Conservation (phyloP, 64 coral and sea anemone species). For the Montipora capricornis region DNA sequence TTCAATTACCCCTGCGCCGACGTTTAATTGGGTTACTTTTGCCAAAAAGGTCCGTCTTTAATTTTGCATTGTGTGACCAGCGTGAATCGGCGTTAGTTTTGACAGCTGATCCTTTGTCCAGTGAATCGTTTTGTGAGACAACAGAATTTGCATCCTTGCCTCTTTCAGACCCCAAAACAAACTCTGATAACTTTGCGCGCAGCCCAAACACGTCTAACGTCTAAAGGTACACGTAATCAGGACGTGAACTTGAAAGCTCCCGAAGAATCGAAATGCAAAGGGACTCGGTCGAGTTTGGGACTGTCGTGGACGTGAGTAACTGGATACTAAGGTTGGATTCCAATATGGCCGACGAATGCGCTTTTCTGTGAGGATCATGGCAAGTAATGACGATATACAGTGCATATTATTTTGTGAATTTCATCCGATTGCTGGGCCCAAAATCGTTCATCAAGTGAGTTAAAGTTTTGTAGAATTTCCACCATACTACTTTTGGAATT, state of each 20-base stretch:
- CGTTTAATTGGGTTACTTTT: constrained; percentile 90
- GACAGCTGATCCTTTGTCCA: background rate
- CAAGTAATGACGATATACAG: constrained; percentile 61
- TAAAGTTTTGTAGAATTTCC: background rate
- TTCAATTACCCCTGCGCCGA: constrained; percentile 90
- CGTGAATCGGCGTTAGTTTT: background rate
- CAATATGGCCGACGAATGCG: constrained; percentile 35
- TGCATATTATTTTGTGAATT: constrained; percentile 98
- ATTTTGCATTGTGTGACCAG: background rate
- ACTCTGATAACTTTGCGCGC: constrained; percentile 78
- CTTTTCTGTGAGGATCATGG: background rate
- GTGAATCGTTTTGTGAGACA: background rate
- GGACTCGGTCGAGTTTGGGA: background rate
- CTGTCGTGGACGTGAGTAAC: background rate
- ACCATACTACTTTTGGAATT: background rate
- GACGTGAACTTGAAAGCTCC: no score
- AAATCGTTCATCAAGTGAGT: constrained; percentile 93
- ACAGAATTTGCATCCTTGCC: background rate
- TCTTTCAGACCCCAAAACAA: constrained; percentile 58
- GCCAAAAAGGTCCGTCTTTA: constrained; percentile 76
- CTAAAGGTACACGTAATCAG: background rate
- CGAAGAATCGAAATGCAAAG: background rate
- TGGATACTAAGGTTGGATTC: background rate
- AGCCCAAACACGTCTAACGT: constrained; percentile 62
- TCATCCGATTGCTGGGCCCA: constrained; percentile 94